phyloP scores from a whole-genome alignment of 2,113 vertebrate genomes.

The Arenaria interpres region DNA sequence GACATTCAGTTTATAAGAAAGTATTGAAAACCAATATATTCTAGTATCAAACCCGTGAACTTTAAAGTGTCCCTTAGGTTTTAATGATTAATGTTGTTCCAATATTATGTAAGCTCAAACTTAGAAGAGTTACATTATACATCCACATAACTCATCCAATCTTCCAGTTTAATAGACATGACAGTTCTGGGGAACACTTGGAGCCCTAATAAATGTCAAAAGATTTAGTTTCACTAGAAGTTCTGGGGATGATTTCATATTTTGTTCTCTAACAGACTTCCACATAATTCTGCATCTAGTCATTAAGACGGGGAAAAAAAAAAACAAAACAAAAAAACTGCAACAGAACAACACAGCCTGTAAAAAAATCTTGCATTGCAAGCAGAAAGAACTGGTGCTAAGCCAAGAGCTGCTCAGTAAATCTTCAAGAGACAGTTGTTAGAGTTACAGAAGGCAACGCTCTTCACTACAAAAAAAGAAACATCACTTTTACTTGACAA shows the following conservation, averaged over 20 bases:
- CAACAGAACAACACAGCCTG: background rate
- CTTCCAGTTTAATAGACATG: background rate
- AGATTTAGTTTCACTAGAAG: background rate
- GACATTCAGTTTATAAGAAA: background rate
- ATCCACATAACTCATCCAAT: background rate
- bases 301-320: background rate
- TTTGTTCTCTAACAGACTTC: background rate
- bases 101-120: background rate
- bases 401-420: background rate
- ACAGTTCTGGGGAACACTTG: background rate
- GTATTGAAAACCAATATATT: background rate
- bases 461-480: background rate
- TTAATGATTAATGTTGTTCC: background rate
- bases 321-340: no score
- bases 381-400: background rate
- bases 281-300: background rate
- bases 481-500: background rate
- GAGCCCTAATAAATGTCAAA: background rate
- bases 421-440: background rate
- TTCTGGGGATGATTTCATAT: background rate
- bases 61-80: slow-evolving; percentile 5
- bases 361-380: background rate
- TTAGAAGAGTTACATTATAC: background rate
- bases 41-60: background rate
- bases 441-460: background rate